Evolutionary conservation across 2,888 invertebrate genomes (phyloP).

Genomic region (Bimastos eiseni): DNA sequence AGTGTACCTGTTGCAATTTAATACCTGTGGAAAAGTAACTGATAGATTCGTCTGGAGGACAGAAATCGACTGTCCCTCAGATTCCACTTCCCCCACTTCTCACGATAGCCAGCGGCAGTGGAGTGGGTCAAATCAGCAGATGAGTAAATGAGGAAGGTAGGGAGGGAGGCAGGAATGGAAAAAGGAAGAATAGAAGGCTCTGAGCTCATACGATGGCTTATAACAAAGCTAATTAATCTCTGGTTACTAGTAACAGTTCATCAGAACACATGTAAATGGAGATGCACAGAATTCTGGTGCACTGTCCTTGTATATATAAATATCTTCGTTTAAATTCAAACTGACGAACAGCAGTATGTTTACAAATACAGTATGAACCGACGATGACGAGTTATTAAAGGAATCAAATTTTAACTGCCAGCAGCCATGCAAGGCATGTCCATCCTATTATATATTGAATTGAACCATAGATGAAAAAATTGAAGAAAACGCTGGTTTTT

Average conservation of each 20-base stretch:
- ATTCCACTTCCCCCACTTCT: neutral
- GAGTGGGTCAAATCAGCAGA: constrained; percentile 19
- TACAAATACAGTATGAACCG: too few relatives aligned
- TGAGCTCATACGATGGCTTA: neutral
- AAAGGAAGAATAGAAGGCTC: neutral
- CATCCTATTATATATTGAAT: too few relatives aligned
- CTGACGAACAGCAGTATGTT: too few relatives aligned
- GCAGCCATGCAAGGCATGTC: too few relatives aligned
- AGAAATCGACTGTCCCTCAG: neutral
- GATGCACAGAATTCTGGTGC: neutral
- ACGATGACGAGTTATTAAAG: too few relatives aligned
- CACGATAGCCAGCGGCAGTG: neutral
- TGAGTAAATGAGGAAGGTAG: constrained; percentile 13
- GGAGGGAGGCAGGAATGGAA: neutral
- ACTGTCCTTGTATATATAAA: too few relatives aligned
- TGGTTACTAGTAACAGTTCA: constrained; percentile 13
- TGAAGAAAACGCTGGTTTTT: too few relatives aligned
- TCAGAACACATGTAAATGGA: neutral
- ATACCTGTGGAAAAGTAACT: neutral
- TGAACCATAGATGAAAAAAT: too few relatives aligned
- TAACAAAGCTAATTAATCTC: constrained; percentile 13
- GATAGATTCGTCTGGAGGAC: neutral
- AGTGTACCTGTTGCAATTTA: constrained; percentile 6
- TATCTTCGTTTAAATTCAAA: too few relatives aligned
- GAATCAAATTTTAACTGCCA: too few relatives aligned